Conservation (phyloP, 2,888 invertebrate species). For the Pelosia muscerda region DNA sequence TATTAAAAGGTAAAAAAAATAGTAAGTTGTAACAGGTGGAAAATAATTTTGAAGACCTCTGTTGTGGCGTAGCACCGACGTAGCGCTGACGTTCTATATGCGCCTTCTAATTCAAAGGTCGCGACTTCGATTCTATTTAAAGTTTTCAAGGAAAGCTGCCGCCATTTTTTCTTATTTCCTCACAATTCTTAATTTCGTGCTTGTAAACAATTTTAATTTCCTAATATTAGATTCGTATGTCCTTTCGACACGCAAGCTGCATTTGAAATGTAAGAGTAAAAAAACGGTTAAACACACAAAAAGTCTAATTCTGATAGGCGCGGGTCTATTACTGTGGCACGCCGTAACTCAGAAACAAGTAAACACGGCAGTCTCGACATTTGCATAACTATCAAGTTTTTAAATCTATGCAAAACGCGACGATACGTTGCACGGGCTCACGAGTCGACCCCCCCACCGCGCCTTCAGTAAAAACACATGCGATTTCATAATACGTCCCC, state of each 20-base stretch:
- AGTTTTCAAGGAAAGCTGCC: not conserved
- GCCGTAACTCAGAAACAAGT: conserved; percentile 84
- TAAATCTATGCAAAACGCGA: conserved; percentile 86
- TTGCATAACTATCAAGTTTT: conserved; percentile 86
- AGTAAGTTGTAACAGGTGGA: too few species aligned
- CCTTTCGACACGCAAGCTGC: conserved; percentile 68
- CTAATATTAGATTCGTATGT: conserved; percentile 61
- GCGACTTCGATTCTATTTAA: not conserved
- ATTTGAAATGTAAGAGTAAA: conserved; percentile 61
- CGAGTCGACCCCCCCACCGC: conserved; percentile 68
- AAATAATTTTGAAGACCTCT: too few species aligned
- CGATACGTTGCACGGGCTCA: conserved; percentile 82
- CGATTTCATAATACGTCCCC: conserved; percentile 75
- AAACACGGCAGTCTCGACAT: conserved; percentile 81
- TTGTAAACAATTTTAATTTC: conserved; percentile 57
- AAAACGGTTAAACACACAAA: conserved; percentile 58
- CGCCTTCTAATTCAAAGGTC: too few species aligned
- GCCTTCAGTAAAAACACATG: conserved; percentile 74
- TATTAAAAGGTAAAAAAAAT: too few species aligned
- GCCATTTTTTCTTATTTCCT: not conserved
- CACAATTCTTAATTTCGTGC: conserved; percentile 47
- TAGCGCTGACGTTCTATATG: too few species aligned
- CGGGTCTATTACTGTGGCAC: conserved; percentile 79
- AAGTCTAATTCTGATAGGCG: conserved; percentile 78
- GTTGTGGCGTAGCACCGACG: too few species aligned